Evolutionary conservation across 2,888 invertebrate genomes (phyloP), one percentile per base, ranked within the genome.

Genomic region (Lomographa bimaculata): DNA sequence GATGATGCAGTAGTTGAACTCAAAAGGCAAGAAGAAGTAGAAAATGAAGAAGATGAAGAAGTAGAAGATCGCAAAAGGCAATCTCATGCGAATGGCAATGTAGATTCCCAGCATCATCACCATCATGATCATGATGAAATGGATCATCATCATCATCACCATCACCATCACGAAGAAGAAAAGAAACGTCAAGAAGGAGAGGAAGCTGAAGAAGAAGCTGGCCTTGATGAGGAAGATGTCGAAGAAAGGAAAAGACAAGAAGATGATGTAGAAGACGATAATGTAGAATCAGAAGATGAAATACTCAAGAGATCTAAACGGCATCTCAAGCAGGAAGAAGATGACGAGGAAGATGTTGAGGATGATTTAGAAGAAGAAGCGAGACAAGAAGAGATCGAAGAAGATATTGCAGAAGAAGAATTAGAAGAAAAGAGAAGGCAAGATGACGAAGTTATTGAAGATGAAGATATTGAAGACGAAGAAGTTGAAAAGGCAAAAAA

Each of bases 401-500:
- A 41, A 3, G 42, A 34, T n/a, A n/a, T n/a, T n/a, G 36, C 39
- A 1, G 43, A 50, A 5, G 50, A 48, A 9, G 42, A 29, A 8
- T 23, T 40, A 19, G 21, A 41, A 11, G 36, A 37, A 10, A 43
- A n/a, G 40, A 38, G 18, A 23, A 41, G 7, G 19, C 41, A 43
- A 33, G 36, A 42, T 6, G 41, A 47, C 3, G 38, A 44, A 9
- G 36, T 45, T 8, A 7, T 20, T 7, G 50, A 53, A 6, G 45
- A 45, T 3, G 35, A 41, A 9, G 36, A 47, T 8, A 8, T 19
- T 8, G 50, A 53, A 5, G 45, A 44, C 28, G 49, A 54, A 43
- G 48, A 49, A 32, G 40, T 50, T 8, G 56, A 53, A 3, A 51
- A 52, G 18, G 36, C 49, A 1, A 48, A 53, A 38, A 51, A 50